Conservation (phyloP, 2,113 vertebrate genomes). For the Oreocharis arfaki region DNA sequence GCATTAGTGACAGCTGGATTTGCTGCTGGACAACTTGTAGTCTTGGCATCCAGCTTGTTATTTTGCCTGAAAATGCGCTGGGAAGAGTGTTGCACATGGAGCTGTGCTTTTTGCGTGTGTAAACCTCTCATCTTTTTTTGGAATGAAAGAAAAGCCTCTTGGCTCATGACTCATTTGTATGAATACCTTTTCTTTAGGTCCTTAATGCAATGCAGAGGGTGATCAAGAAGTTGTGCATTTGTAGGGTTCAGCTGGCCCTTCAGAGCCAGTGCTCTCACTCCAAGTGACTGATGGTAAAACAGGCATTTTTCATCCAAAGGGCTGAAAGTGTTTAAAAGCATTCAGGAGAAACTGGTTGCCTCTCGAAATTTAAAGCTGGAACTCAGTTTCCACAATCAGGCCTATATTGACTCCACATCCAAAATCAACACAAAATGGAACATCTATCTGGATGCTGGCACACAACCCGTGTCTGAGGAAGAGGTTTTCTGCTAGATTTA, state of each 20-base stretch:
- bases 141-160: neutral
- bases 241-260: neutral
- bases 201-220: neutral
- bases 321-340: neutral
- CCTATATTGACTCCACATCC: neutral
- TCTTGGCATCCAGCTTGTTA: neutral
- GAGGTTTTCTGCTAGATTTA: neutral
- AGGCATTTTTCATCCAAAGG: neutral
- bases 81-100: neutral
- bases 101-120: neutral
- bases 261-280: neutral
- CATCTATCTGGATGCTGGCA: neutral
- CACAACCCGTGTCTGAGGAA: neutral
- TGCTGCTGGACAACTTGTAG: neutral
- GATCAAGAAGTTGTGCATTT: neutral
- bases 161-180: neutral
- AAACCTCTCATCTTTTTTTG: accelerated
- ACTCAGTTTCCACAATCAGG: neutral
- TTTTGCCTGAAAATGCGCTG: neutral
- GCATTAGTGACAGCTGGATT: neutral
- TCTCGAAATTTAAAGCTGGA: neutral
- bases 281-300: neutral
- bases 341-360: neutral
- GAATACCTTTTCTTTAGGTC: neutral
- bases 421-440: constrained; percentile 30